Evolutionary conservation across 2,797 vertebrate genomes (phyloP).

Genomic region (Pantherophis alleghaniensis): DNA sequence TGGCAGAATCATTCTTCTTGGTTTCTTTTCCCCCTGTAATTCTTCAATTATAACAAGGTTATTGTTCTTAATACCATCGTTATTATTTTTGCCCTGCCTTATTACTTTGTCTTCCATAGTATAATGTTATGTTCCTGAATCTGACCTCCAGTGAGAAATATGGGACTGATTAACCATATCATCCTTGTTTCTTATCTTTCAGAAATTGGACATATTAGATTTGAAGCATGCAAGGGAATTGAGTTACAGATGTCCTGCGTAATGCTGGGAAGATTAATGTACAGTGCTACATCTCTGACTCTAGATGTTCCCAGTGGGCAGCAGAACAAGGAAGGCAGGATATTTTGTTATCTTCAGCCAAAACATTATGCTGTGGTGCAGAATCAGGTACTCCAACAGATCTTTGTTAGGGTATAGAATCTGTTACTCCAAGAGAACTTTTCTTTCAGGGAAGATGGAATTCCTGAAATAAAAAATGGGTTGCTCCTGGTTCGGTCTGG

Average conservation of each 20-base stretch:
- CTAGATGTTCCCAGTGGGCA: slow-evolving; percentile 7
- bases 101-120: slow-evolving; percentile 28
- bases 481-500: not conserved
- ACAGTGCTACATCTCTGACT: slow-evolving; percentile 32
- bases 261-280: slow-evolving; percentile 58
- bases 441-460: slow-evolving; percentile 40
- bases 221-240: slow-evolving; percentile 37
- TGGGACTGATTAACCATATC: slow-evolving; percentile 39
- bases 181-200: slow-evolving; percentile 27
- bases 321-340: slow-evolving; percentile 9
- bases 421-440: slow-evolving; percentile 40
- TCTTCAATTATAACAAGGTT: slow-evolving; percentile 22
- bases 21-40: not conserved
- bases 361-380: slow-evolving; percentile 39
- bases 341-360: slow-evolving; percentile 39
- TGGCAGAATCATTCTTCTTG: not conserved
- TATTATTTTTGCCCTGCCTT: slow-evolving; percentile 8
- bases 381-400: slow-evolving; percentile 31
- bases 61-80: slow-evolving; percentile 31
- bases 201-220: slow-evolving; percentile 13
- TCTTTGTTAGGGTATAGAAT: slow-evolving; percentile 35
- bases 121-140: slow-evolving; percentile 28
- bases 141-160: slow-evolving; percentile 42
- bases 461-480: slow-evolving; percentile 19
- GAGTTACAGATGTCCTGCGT: slow-evolving; percentile 42